Percentiles rank a stretch among this genome's conserved stretches.
Conservation (phyloP, 2,113 vertebrate genomes). For the Phoenicopterus ruber region DNA sequence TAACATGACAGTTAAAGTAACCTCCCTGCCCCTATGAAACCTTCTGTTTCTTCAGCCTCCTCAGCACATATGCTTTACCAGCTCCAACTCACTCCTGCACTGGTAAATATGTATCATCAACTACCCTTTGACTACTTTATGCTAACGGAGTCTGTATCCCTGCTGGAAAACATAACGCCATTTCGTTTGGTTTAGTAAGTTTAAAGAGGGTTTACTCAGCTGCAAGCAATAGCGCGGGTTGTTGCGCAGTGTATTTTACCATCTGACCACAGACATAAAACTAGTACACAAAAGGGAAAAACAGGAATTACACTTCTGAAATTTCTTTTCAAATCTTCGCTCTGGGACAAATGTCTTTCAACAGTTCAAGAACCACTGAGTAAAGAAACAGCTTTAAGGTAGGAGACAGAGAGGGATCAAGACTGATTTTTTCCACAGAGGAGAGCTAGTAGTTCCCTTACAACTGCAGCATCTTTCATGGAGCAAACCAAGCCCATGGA, state of each 20-base stretch:
- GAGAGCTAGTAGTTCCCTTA: not conserved
- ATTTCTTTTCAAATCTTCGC: not conserved
- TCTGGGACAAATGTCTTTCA: not conserved
- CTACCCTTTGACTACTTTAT: constrained; percentile 42
- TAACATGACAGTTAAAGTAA: constrained; percentile 46
- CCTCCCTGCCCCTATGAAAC: constrained; percentile 41
- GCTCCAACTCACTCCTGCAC: not conserved
- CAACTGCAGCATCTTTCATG: not conserved
- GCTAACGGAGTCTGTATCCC: constrained; percentile 13
- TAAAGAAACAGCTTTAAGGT: not conserved
- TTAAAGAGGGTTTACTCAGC: constrained; percentile 8
- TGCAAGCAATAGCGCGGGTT: not conserved
- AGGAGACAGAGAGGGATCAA: not conserved
- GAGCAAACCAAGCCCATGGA: not conserved
- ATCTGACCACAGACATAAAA: constrained; percentile 1
- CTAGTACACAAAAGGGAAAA: not conserved
- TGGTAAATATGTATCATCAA: constrained; percentile 9
- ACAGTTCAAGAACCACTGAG: not conserved
- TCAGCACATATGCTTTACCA: constrained; percentile 59
- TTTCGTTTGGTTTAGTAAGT: not conserved
- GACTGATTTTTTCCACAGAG: not conserved
- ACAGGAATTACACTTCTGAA: not conserved
- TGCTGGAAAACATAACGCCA: not conserved
- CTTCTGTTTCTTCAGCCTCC: constrained; percentile 52
- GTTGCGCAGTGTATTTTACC: not conserved